phyloP scores from a whole-genome alignment of 1,140 invertebrate genomes.

The Drosophila sproati region DNA sequence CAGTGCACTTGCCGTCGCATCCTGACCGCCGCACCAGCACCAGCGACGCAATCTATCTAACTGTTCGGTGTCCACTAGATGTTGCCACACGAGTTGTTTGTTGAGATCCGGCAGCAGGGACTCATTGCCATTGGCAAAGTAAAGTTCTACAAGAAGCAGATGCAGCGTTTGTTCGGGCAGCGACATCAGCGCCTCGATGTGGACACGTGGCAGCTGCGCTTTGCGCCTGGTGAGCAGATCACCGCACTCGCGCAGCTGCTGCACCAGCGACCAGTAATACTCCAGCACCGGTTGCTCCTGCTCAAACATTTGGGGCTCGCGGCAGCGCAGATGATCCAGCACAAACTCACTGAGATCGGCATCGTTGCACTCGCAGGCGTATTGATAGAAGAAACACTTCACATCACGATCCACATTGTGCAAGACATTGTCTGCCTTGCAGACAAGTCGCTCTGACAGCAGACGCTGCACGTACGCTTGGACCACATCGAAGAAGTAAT shows the following conservation, averaged over 20 bases:
- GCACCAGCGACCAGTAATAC: constrained; percentile 74
- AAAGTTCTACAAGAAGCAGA: constrained; percentile 65
- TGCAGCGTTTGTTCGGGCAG: constrained; percentile 53
- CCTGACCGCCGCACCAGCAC: constrained; percentile 44
- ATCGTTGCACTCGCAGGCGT: constrained; percentile 71
- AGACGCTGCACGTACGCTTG: constrained; percentile 78
- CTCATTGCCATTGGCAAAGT: constrained; percentile 68
- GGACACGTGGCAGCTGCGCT: constrained; percentile 57
- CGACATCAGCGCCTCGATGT: constrained; percentile 70
- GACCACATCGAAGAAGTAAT: constrained; percentile 79
- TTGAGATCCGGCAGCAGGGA: constrained; percentile 54
- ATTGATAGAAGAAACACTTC: constrained; percentile 79
- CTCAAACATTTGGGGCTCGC: constrained; percentile 63
- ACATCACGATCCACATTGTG: constrained; percentile 74
- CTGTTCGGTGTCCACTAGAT: constrained; percentile 61
- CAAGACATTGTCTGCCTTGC: constrained; percentile 79
- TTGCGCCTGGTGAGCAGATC: constrained; percentile 49
- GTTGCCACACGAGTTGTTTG: constrained; percentile 74
- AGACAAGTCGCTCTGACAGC: constrained; percentile 77
- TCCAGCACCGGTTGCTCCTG: constrained; percentile 61
- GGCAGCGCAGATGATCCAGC: constrained; percentile 69
- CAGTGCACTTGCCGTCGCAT: neutral
- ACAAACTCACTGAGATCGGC: constrained; percentile 70
- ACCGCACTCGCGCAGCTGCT: constrained; percentile 60
- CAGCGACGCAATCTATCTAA: constrained; percentile 57